Evolutionary conservation across 2,888 invertebrate species (phyloP).

Genomic region (Acanthosepion pharaonis): DNA sequence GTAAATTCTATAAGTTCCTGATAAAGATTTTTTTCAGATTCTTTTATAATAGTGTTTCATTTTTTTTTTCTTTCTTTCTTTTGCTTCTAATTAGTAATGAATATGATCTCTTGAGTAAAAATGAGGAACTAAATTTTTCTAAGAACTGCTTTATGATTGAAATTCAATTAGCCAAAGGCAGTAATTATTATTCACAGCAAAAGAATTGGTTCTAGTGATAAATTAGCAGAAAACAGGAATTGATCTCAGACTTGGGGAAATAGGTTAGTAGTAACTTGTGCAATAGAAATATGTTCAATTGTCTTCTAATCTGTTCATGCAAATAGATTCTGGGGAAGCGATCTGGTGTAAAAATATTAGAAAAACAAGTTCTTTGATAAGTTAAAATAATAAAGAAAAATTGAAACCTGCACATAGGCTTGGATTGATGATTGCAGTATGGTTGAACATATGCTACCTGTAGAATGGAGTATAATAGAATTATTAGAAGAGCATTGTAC

Average conservation of each 20-base stretch:
- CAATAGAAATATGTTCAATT: neutral
- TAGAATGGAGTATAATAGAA: no score
- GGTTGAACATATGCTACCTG: no score
- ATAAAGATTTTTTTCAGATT: neutral
- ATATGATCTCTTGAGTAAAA: constrained; percentile 4
- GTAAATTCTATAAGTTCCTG: neutral
- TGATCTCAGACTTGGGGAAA: neutral
- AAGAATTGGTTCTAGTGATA: neutral
- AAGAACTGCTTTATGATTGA: neutral
- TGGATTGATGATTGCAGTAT: no score
- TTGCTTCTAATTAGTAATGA: neutral
- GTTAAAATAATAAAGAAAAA: no score
- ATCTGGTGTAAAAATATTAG: neutral
- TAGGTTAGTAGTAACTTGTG: neutral
- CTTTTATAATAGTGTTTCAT: neutral
- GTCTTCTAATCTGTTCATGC: neutral
- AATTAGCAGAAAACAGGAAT: neutral
- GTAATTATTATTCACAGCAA: neutral
- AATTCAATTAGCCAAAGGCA: neutral
- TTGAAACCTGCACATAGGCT: no score
- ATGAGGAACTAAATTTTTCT: neutral
- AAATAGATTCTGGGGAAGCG: neutral
- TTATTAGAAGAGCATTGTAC: no score
- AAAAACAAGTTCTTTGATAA: neutral
- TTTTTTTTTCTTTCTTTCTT: neutral